These are phyloP conservation scores for Alfaro cultratus DNA, from an alignment of 2,797 vertebrate species.

Conservation along the genomic window DNA sequence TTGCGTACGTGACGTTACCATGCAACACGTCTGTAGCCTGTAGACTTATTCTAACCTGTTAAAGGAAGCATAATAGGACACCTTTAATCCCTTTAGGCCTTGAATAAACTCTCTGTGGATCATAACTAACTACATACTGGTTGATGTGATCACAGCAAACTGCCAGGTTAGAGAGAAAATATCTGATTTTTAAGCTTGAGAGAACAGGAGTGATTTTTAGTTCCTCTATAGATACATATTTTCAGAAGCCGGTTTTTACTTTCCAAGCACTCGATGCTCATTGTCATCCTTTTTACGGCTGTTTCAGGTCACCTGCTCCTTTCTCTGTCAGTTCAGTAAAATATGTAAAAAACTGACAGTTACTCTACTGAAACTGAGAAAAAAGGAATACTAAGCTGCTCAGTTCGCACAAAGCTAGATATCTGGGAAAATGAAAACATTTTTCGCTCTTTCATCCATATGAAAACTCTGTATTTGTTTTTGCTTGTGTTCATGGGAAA, in stretches of 20 bases:
- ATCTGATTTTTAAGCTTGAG: conserved; percentile 24
- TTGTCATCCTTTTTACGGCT: not conserved
- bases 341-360: not conserved
- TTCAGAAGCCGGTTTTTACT: not conserved
- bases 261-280: not conserved
- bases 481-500: no score
- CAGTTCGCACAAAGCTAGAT: not conserved
- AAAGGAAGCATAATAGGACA: no score
- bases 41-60: no score
- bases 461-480: no score
- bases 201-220: not conserved
- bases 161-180: not conserved
- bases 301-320: not conserved
- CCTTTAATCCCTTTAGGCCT: conserved; percentile 25
- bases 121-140: conserved; percentile 27
- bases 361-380: not conserved
- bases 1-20: no score
- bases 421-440: no score
- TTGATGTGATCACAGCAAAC: conserved; percentile 7
- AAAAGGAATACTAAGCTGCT: not conserved
- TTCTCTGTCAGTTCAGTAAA: not conserved
- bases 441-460: no score
- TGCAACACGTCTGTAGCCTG: no score
- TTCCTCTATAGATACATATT: not conserved
- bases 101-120: conserved; percentile 48